A percentile compares a stretch with the other conserved stretches of the same genome.
Conservation (phyloP, 2,888 invertebrate species). For the Malacosoma neustria region DNA sequence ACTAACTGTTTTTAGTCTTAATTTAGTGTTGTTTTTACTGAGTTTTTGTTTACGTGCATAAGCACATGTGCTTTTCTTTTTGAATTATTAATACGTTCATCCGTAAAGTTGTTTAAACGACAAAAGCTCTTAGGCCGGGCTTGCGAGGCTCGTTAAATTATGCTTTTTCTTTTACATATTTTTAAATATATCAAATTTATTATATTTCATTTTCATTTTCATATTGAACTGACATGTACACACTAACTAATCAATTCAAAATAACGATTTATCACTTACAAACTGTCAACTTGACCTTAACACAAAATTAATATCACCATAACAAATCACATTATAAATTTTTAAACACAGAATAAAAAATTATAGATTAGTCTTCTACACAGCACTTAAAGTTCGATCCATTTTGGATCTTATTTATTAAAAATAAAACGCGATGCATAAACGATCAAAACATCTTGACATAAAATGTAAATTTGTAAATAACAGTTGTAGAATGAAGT, state of each 20-base stretch:
- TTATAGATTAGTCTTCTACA: constrained; percentile 6
- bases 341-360: neutral
- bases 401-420: constrained; percentile 28
- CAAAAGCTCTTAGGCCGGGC: constrained; percentile 30
- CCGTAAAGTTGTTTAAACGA: too few species aligned
- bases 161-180: too few species aligned
- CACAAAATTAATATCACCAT: constrained; percentile 12
- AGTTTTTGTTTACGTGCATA: too few species aligned
- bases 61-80: too few species aligned
- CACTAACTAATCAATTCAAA: constrained; percentile 1
- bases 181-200: too few species aligned
- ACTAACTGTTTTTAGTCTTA: too few species aligned
- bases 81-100: too few species aligned
- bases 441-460: constrained; percentile 57
- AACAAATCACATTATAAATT: constrained; percentile 13
- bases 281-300: constrained; percentile 2
- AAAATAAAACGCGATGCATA: constrained; percentile 22
- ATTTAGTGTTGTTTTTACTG: too few species aligned
- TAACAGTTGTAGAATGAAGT: constrained; percentile 47
- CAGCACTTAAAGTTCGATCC: constrained; percentile 24
- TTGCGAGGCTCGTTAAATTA: constrained; percentile 18
- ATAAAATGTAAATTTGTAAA: constrained; percentile 58
- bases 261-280: constrained; percentile 1
- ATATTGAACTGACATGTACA: too few species aligned
- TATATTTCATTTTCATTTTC: too few species aligned